A percentile compares a stretch with the other conserved stretches of the same genome.
phyloP scores from a whole-genome alignment of 2,888 invertebrate species.

The Leucoma salicis region DNA sequence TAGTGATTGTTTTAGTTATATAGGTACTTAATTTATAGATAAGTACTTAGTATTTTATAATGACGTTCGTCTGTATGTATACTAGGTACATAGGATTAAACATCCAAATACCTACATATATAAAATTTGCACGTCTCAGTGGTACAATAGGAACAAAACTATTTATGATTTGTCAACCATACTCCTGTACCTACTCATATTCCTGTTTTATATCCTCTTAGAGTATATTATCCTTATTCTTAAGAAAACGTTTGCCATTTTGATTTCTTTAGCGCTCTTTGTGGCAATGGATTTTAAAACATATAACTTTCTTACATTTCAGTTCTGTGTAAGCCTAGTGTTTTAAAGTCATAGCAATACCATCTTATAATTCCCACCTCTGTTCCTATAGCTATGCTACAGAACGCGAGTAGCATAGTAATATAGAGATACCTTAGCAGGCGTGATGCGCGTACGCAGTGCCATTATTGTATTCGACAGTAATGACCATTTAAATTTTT shows the following conservation, averaged over 20 bases:
- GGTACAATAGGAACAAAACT: too few relatives aligned
- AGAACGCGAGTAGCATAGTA: conserved; percentile 30
- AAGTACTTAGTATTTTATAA: too few relatives aligned
- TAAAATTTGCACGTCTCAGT: too few relatives aligned
- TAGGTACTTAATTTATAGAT: too few relatives aligned
- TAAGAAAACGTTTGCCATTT: conserved; percentile 19
- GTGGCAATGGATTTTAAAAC: background rate
- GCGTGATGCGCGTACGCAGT: conserved; percentile 20
- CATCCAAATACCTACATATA: too few relatives aligned
- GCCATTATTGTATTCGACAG: conserved; percentile 11
- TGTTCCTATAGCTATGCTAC: conserved; percentile 15
- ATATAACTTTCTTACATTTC: background rate
- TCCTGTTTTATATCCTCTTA: too few relatives aligned
- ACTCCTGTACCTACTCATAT: too few relatives aligned
- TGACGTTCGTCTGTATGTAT: too few relatives aligned
- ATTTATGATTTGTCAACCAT: too few relatives aligned
- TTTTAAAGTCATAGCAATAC: background rate
- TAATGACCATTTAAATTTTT: background rate
- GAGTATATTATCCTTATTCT: too few relatives aligned
- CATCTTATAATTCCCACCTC: conserved; percentile 30
- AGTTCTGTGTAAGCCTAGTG: background rate
- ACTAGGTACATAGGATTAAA: too few relatives aligned
- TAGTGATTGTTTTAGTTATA: too few relatives aligned
- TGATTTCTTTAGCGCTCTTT: background rate
- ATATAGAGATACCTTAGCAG: conserved; percentile 21